Conservation (phyloP, 2,888 invertebrate species). For the Andrena flavipes region DNA sequence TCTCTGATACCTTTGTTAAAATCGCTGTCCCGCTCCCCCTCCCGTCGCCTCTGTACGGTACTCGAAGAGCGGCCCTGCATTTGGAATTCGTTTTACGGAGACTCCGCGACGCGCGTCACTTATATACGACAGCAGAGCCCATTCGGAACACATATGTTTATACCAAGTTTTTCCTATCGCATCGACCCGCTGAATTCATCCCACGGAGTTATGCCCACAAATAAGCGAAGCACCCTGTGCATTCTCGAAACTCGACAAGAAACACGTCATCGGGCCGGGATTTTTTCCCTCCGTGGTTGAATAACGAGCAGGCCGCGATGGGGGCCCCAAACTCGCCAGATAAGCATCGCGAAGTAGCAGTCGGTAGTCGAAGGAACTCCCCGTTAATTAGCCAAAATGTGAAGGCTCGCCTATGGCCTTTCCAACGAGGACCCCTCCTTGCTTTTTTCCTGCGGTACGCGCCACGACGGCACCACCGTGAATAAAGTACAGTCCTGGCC, state of each 20-base stretch:
- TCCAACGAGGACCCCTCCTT: conserved; percentile 16
- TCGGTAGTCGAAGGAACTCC: conserved; percentile 77
- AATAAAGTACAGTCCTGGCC: conserved; percentile 64
- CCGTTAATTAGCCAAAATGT: conserved; percentile 82
- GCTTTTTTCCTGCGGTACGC: conserved; percentile 54
- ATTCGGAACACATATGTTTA: too few species aligned
- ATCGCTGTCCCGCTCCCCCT: not conserved
- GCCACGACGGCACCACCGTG: conserved; percentile 66
- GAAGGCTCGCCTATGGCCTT: conserved; percentile 56
- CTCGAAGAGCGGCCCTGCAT: not conserved
- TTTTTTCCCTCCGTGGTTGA: conserved; percentile 68
- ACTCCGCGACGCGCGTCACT: not conserved
- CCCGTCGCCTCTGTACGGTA: not conserved
- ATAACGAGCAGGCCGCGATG: conserved; percentile 72
- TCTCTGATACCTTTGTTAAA: conserved; percentile 18
- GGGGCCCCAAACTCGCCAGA: conserved; percentile 73
- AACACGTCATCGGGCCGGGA: conserved; percentile 50
- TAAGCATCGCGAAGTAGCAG: conserved; percentile 77
- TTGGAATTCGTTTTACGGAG: not conserved
- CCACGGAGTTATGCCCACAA: not conserved
- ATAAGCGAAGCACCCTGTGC: not conserved
- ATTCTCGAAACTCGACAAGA: not conserved
- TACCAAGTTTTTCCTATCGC: not conserved
- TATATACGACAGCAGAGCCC: conserved; percentile 41
- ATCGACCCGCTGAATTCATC: not conserved